A percentile compares a stretch with the other conserved stretches of the same genome.
Evolutionary conservation across 2,888 invertebrate genomes (phyloP).

Genomic region (Venustoraphidia nigricollis): DNA sequence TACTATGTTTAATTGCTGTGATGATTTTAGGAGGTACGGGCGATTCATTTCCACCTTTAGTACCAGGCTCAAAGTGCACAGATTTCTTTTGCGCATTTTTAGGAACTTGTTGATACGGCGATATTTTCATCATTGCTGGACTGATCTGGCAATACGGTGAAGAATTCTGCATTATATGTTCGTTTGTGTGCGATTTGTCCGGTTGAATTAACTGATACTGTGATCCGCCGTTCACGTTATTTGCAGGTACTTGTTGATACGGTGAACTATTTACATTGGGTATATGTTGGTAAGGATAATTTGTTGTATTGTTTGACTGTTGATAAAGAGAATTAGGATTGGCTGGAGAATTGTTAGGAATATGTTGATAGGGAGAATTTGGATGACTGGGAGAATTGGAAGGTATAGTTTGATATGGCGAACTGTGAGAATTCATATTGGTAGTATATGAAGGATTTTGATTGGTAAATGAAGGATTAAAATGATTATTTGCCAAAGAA

Average conservation of each 20-base stretch:
- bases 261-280: not conserved
- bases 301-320: constrained; percentile 5
- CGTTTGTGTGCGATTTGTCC: not conserved
- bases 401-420: too few species aligned
- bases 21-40: constrained; percentile 29
- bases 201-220: constrained; percentile 3
- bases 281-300: constrained; percentile 5
- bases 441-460: too few species aligned
- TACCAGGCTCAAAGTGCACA: constrained; percentile 57
- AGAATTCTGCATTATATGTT: constrained; percentile 19
- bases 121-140: constrained; percentile 21
- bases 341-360: constrained; percentile 1
- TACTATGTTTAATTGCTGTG: constrained; percentile 21
- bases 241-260: constrained; percentile 6
- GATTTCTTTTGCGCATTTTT: constrained; percentile 42
- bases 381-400: not conserved
- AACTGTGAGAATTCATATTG: too few species aligned
- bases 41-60: constrained; percentile 46
- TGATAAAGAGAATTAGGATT: constrained; percentile 6
- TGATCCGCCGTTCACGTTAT: not conserved
- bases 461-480: too few species aligned
- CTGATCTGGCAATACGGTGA: constrained; percentile 11
- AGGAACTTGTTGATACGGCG: constrained; percentile 27
- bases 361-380: constrained; percentile 2
- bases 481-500: too few species aligned